Evolutionary conservation across 2,888 invertebrate species (phyloP), one percentile per base, ranked within the genome.

Genomic region (Athetis lepigone): DNA sequence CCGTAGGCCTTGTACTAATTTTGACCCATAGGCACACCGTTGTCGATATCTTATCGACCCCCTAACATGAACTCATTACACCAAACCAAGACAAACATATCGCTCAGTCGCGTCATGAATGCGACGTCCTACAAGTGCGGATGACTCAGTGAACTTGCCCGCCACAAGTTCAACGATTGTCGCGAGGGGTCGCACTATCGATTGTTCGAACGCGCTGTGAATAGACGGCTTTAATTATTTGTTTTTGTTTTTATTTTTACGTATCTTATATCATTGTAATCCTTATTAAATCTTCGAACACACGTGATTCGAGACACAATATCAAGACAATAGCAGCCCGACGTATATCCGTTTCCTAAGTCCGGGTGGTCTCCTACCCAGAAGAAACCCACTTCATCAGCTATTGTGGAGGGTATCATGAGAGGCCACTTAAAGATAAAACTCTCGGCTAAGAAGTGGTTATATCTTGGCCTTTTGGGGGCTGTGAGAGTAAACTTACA

Each of bases 91-190:
- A 43, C n/a, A 19, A 45, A 13, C 46, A 18, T 5, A 19, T 2
- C 9, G 45, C 36, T 8, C 37, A 52, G 29, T 59, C 42, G 45
- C 13, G 29, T 49, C 33, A 51, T 63, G 77, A 72, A 77, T 75
- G 57, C 7, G 73, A 75, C 18, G 56, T 58, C 59, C 42, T 46
- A 75, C 58, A 77, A 77, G 42, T 63, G 54, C 67, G n/a, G 70
- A 66, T 79, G 79, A 77, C 46, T 72, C 77, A 40, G 25, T 73
- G 74, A 77, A 75, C 75, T 77, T 75, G 69, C n/a, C 56, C 59
- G 49, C 18, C 40, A 56, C 62, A 70, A 77, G 79, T 79, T 77
- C 77, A 76, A 46, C 45, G 60, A 54, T 78, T 63, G 62, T 69
- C 68, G 59, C 51, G 58, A 40, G 40, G 67, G 62, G 63, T 62